phyloP scores from a whole-genome alignment of 2,797 vertebrate genomes.

The Hapalemur alaotrensis region DNA sequence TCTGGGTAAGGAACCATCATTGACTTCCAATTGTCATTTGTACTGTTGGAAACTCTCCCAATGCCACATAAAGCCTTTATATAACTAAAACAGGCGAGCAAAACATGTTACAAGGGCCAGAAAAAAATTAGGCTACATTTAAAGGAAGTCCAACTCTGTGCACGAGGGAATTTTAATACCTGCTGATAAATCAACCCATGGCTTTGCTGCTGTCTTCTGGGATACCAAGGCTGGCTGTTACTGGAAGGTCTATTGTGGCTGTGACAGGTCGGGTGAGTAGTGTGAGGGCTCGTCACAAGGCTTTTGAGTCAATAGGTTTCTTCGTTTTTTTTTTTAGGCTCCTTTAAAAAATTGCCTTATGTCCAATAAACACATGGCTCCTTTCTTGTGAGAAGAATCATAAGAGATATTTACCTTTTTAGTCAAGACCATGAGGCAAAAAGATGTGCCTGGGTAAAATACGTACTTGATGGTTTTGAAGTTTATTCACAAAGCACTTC shows the following conservation, averaged over 20 bases:
- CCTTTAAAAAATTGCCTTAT: background rate
- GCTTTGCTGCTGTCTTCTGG: background rate
- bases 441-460: background rate
- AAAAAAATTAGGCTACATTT: background rate
- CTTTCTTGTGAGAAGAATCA: background rate
- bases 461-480: background rate
- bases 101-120: background rate
- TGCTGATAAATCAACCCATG: background rate
- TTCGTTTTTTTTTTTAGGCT: background rate
- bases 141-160: conserved; percentile 41
- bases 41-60: background rate
- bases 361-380: background rate
- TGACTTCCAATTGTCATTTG: background rate
- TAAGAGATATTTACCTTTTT: background rate
- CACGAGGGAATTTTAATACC: background rate
- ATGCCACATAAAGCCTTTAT: conserved; percentile 31
- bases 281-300: background rate
- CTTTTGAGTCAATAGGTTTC: background rate
- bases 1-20: background rate
- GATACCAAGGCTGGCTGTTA: background rate
- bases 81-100: background rate
- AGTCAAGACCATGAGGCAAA: background rate
- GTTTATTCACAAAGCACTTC: background rate
- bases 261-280: background rate
- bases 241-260: background rate